Evolutionary conservation across 1,140 invertebrate species (phyloP), one percentile per base, ranked within the genome.

Genomic region (Aphidius ervi): DNA sequence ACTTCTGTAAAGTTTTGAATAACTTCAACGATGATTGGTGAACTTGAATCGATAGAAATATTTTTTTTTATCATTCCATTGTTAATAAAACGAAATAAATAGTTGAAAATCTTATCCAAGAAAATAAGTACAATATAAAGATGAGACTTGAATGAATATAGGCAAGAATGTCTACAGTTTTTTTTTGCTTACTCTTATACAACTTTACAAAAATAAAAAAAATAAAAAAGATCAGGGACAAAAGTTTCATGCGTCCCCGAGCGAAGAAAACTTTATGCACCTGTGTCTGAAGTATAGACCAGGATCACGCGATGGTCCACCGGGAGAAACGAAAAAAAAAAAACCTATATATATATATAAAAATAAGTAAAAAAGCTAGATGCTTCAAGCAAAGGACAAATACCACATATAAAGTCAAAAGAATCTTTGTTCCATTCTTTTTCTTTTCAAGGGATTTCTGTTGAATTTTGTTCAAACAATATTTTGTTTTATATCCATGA

Each of bases 201-300:
- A 16, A 16, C 16, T 16, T 16, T 16, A 16, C 16, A 16, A 16
- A 16, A 16, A 1, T 16, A 16, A 16, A 52, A 9, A 23, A 45
- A 45, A 10, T 3, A 40, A 39, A 31, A 48, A 48, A 52, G 47
- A 40, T 59, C 20, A 47, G 57, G 39, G 47, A 59, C 47, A 50
- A 52, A 59, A 59, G 40, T 52, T 59, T 59, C 50, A 31, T 47
- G 7, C 23, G 54, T 46, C 39, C 46, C 16, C 37, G 48, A 59
- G 57, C 57, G 7, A 45, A 16, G n/a, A 9, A 59, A 59, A 59
- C 47, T 59, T 52, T 59, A 59, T 59, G 48, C 57, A 52, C 57
- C 57, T 59, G 57, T 16, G 57, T 47, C 56, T 20, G 31, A 31
- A 31, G 56, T 45, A 54, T 54, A 54, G 52, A 54, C 39, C 52